A percentile compares a stretch with the other conserved stretches of the same genome.
Conservation (phyloP, 2,797 vertebrate species). For the Fundulus diaphanus region DNA sequence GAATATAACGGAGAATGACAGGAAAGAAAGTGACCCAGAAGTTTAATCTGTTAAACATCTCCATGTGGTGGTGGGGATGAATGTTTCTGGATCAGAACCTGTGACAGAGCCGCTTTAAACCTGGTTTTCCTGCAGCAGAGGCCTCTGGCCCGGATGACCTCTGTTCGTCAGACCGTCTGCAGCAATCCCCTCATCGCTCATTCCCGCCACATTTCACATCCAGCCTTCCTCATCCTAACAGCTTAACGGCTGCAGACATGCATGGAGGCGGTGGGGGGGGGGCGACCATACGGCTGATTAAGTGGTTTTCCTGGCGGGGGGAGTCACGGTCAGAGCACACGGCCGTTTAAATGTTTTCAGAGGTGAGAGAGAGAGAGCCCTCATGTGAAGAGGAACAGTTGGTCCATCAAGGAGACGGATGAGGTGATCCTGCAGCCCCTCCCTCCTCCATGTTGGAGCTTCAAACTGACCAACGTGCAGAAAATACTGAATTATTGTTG, state of each 20-base stretch:
- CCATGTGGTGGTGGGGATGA: neutral
- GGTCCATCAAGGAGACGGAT: neutral
- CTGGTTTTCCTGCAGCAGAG: neutral
- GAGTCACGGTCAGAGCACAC: neutral
- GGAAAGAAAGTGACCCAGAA: neutral
- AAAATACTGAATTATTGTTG: neutral
- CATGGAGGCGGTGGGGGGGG: no score
- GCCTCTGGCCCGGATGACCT: neutral
- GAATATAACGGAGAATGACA: neutral
- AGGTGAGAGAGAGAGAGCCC: neutral
- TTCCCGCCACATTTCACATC: neutral
- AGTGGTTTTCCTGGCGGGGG: neutral
- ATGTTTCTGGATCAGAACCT: no score
- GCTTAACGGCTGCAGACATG: neutral
- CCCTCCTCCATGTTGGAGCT: neutral
- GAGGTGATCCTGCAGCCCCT: neutral
- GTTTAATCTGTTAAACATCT: neutral
- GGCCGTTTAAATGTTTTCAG: neutral
- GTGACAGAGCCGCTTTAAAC: neutral
- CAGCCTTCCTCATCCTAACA: neutral
- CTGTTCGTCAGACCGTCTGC: neutral
- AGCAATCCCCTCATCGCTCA: neutral
- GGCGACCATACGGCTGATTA: constrained; percentile 2
- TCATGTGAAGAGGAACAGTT: neutral
- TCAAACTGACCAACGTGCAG: neutral